Percentiles rank a stretch among this genome's conserved stretches.
Evolutionary conservation across 2,888 invertebrate genomes (phyloP).

Genomic region (Heteromyza rotundicornis): DNA sequence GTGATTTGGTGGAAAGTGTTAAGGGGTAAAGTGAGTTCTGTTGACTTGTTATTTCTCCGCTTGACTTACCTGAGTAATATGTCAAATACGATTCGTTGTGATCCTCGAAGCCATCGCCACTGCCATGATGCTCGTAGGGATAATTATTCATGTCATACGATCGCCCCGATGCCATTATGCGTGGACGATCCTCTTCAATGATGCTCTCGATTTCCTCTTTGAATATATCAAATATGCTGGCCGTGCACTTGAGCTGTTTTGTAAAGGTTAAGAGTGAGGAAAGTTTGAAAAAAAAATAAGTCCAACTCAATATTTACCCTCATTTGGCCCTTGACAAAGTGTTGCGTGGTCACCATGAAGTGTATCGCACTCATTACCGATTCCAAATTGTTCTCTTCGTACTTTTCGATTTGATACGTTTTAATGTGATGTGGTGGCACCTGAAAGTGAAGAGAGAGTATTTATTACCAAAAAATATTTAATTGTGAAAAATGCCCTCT

Average conservation of each 20-base stretch:
- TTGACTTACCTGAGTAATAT: constrained; percentile 55
- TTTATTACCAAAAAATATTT: not conserved
- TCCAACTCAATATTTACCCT: constrained; percentile 52
- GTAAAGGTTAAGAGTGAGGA: not conserved
- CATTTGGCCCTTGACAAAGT: constrained; percentile 60
- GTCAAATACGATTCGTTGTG: constrained; percentile 62
- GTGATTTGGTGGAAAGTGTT: too few species aligned
- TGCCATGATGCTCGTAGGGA: constrained; percentile 54
- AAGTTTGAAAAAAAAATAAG: not conserved
- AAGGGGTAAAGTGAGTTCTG: too few species aligned
- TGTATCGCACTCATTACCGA: constrained; percentile 58
- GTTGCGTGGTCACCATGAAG: constrained; percentile 60
- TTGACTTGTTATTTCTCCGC: too few species aligned
- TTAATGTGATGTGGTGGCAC: constrained; percentile 60
- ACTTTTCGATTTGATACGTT: constrained; percentile 58
- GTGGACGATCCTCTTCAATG: constrained; percentile 61
- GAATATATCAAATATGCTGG: constrained; percentile 61
- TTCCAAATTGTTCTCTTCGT: constrained; percentile 56
- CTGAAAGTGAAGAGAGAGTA: constrained; percentile 32
- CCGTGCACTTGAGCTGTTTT: constrained; percentile 59
- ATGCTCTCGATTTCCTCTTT: constrained; percentile 60
- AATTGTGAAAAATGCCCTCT: not conserved
- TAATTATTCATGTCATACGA: constrained; percentile 60
- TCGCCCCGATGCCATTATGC: constrained; percentile 62
- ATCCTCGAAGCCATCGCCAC: constrained; percentile 55